A percentile compares a stretch with the other conserved stretches of the same genome.
phyloP scores from a whole-genome alignment of 2,113 vertebrate species.

The Chloropsis cyanopogon region DNA sequence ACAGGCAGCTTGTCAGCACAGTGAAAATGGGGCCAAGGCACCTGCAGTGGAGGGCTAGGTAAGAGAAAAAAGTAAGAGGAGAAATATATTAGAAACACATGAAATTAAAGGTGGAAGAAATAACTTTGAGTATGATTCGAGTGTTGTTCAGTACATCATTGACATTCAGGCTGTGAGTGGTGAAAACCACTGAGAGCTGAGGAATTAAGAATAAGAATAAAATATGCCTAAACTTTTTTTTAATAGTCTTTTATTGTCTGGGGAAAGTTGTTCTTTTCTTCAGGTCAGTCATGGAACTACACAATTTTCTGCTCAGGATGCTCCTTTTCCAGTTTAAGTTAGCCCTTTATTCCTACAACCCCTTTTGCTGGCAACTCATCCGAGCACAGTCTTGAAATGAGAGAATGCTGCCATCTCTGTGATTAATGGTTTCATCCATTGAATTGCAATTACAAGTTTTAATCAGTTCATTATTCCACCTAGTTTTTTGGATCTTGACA shows the following conservation, averaged over 20 bases:
- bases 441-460: conserved; percentile 72
- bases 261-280: background rate
- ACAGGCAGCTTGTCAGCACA: background rate
- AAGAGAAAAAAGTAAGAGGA: background rate
- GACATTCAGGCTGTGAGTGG: background rate
- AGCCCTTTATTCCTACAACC: background rate
- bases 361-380: background rate
- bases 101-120: background rate
- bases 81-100: background rate
- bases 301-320: background rate
- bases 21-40: background rate
- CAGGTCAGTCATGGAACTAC: background rate
- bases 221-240: background rate
- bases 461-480: conserved; percentile 75
- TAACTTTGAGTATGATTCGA: background rate
- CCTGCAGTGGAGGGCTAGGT: background rate
- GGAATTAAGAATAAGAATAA: background rate
- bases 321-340: background rate
- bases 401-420: conserved; percentile 48
- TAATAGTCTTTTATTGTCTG: background rate
- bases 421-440: conserved; percentile 68
- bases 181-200: background rate
- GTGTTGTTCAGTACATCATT: background rate
- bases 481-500: conserved; percentile 66
- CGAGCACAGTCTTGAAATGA: background rate